phyloP scores from a whole-genome alignment of 2,888 invertebrate species.

The Molorchus minor region DNA sequence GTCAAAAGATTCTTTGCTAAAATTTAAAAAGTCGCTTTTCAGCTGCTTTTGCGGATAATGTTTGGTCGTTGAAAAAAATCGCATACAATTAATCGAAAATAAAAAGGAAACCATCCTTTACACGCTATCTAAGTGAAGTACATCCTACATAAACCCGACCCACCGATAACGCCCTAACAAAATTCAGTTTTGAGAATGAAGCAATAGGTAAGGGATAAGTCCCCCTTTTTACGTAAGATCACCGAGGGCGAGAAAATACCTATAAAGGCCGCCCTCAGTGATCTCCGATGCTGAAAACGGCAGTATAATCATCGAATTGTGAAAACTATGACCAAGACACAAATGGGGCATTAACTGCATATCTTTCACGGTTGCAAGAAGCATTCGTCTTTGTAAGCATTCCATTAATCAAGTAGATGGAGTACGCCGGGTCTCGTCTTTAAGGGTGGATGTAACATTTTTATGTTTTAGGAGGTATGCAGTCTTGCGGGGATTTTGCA shows the following conservation, averaged over 20 bases:
- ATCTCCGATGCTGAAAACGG: slow-evolving; percentile 42
- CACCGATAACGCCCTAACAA: slow-evolving; percentile 43
- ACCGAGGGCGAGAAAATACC: slow-evolving; percentile 54
- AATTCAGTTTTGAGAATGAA: slow-evolving; percentile 48
- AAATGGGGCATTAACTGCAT: slow-evolving; percentile 18
- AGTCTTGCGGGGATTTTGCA: background rate
- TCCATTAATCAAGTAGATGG: slow-evolving; percentile 12
- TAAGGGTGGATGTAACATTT: background rate
- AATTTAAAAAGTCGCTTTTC: too few relatives aligned
- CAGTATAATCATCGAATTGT: slow-evolving; percentile 27
- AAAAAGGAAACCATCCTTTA: background rate
- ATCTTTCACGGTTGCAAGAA: slow-evolving; percentile 6
- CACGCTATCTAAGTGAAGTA: slow-evolving; percentile 6
- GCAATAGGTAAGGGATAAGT: slow-evolving; percentile 50
- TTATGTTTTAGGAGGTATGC: background rate
- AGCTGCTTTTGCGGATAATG: too few relatives aligned
- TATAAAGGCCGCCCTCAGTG: slow-evolving; percentile 52
- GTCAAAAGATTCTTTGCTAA: too few relatives aligned
- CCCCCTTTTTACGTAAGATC: slow-evolving; percentile 49
- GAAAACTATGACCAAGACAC: slow-evolving; percentile 24
- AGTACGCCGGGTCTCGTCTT: background rate
- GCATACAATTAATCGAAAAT: background rate
- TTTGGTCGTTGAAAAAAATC: too few relatives aligned
- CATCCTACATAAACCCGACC: slow-evolving; percentile 5
- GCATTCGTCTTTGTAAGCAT: slow-evolving; percentile 7